Evolutionary conservation across 2,113 vertebrate genomes (phyloP), one percentile per base, ranked within the genome.

Genomic region (Aspiorhynchus laticeps): DNA sequence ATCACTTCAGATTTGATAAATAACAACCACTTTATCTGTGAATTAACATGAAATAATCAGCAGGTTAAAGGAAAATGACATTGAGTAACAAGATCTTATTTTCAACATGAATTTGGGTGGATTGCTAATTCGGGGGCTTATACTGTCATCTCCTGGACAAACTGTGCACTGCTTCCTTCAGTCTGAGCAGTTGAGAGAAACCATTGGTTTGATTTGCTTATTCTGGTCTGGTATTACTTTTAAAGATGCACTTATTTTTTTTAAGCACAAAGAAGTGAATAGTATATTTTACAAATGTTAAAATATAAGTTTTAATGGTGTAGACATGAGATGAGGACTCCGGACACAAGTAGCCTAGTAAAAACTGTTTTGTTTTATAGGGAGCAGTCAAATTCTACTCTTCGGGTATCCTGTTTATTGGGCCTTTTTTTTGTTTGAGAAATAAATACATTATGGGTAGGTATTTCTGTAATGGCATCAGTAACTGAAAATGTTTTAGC

Each of bases 61-160:
- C 86, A 87, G 83, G 82, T 87, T 87, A 53, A 80, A 85, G 61
- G 63, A 81, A 89, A 80, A 87, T 85, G 85, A 89, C 82, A 89
- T 87, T 89, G 88, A 82, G 84, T 48, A 84, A 75, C 88, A 81
- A 38, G 76, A 76, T 84, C 56, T 65, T 56, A 48, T 75, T 75
- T 53, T 84, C 56, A 75, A 38, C 53, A 28, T 84, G 80, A 83
- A 61, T 31, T 71, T 73, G 38, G 28, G 14, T 15, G 43, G 56
- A 46, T 36, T 4, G 19, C 5, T 63, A 36, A 80, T 63, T 28
- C 26, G 31, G 75, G 15, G 91, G 83, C 88, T 90, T 89, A 77
- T 89, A 63, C 73, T 91, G 92, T 94, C 94, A 91, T 91, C 95
- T 92, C 61, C 90, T 94, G 95, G 93, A 80, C 26, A 46, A 31